These are phyloP conservation scores for Strongylocentrotus purpuratus DNA, from an alignment of 35 echinoderm and acorn worm genomes.

Conservation along the genomic window DNA sequence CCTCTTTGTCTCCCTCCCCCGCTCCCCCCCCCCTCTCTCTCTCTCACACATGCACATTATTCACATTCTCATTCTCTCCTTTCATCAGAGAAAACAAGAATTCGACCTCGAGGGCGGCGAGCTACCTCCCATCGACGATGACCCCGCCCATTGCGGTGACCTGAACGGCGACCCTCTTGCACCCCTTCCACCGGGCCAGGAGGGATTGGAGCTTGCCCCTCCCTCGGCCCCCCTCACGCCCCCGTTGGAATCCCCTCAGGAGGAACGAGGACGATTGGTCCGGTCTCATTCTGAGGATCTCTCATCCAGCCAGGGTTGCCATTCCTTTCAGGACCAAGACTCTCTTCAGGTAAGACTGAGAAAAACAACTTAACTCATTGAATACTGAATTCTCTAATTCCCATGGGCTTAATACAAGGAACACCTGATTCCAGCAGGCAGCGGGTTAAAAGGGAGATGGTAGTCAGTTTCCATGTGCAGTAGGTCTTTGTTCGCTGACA, in stretches of 20 bases:
- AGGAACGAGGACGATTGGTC: background rate
- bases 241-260: slow-evolving; percentile 16
- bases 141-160: background rate
- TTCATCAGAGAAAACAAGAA: background rate
- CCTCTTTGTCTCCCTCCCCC: too few relatives aligned
- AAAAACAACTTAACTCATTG: too few relatives aligned
- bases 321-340: background rate
- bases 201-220: background rate
- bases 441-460: too few relatives aligned
- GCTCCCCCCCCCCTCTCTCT: too few relatives aligned
- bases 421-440: too few relatives aligned
- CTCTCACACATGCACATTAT: too few relatives aligned
- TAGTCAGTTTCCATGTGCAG: too few relatives aligned
- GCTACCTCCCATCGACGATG: background rate
- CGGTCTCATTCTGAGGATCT: background rate
- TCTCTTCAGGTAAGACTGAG: background rate
- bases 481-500: too few relatives aligned
- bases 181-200: background rate
- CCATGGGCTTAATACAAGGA: too few relatives aligned
- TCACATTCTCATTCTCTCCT: background rate
- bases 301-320: background rate
- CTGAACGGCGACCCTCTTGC: background rate
- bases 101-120: background rate
- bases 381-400: too few relatives aligned
- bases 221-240: slow-evolving; percentile 23